A percentile compares a stretch with the other conserved stretches of the same genome.
Conservation (phyloP, 2,888 invertebrate species). For the Eilema caniola region DNA sequence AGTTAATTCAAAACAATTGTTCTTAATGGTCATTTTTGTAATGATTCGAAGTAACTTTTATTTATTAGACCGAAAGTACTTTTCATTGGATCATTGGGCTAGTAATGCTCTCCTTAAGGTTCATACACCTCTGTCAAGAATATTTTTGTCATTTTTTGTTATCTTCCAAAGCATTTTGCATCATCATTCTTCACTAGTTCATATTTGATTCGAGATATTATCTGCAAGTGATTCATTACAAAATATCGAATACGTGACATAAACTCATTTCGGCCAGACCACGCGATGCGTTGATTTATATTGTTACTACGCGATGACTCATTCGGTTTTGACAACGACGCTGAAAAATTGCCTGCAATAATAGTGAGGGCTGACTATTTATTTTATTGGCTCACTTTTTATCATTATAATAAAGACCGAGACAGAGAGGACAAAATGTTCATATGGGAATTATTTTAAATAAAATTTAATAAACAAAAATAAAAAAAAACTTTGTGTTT, state of each 20-base stretch:
- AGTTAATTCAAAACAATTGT: too few relatives aligned
- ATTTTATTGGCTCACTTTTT: background rate
- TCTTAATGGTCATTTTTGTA: too few relatives aligned
- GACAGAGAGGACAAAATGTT: too few relatives aligned
- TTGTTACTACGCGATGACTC: background rate
- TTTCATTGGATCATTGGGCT: background rate
- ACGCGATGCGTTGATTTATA: too few relatives aligned
- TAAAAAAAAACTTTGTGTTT: too few relatives aligned
- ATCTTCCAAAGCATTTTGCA: background rate
- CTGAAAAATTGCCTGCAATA: slow-evolving; percentile 8
- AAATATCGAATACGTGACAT: slow-evolving; percentile 9
- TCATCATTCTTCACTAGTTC: background rate
- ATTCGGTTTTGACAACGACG: background rate
- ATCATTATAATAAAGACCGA: too few relatives aligned
- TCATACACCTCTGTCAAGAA: background rate
- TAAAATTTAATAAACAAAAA: too few relatives aligned
- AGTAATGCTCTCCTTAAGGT: background rate
- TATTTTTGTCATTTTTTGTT: background rate
- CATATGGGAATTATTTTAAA: too few relatives aligned
- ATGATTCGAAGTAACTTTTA: too few relatives aligned
- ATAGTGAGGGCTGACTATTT: background rate
- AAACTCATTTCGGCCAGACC: slow-evolving; percentile 21
- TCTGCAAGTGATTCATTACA: slow-evolving; percentile 20
- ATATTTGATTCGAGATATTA: background rate
- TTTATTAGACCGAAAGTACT: background rate